Conservation (phyloP, 1,140 invertebrate genomes). For the Heterodera schachtii region DNA sequence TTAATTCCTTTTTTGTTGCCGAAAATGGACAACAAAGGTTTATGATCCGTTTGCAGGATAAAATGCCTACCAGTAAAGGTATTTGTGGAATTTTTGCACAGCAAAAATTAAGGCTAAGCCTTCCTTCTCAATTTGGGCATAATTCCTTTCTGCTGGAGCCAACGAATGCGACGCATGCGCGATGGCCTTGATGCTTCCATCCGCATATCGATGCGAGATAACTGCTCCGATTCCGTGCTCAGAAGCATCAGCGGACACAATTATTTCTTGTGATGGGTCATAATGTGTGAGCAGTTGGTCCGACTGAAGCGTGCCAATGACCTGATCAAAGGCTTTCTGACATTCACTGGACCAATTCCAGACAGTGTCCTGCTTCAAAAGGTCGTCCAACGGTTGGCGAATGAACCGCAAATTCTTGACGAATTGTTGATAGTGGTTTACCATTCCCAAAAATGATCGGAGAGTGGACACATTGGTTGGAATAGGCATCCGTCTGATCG, state of each 20-base stretch:
- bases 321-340: constrained; percentile 50
- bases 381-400: constrained; percentile 15
- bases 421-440: constrained; percentile 26
- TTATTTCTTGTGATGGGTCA: constrained; percentile 64
- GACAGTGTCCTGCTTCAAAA: background rate
- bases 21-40: constrained; percentile 65
- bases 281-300: constrained; percentile 64
- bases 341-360: constrained; percentile 39
- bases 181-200: constrained; percentile 67
- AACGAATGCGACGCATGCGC: constrained; percentile 52
- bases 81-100: constrained; percentile 63
- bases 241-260: constrained; percentile 69
- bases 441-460: constrained; percentile 19
- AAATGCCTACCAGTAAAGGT: constrained; percentile 68
- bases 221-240: constrained; percentile 69
- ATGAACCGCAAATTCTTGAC: background rate
- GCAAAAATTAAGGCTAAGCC: too few relatives aligned
- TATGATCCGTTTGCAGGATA: constrained; percentile 68
- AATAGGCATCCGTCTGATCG: background rate
- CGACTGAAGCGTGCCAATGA: constrained; percentile 60
- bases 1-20: too few relatives aligned
- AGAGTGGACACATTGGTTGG: constrained; percentile 18
- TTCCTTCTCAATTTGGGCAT: constrained; percentile 37
- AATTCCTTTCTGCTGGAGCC: constrained; percentile 55
- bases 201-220: constrained; percentile 64